phyloP scores from a whole-genome alignment of 2,888 invertebrate genomes.

The Pyralis farinalis region DNA sequence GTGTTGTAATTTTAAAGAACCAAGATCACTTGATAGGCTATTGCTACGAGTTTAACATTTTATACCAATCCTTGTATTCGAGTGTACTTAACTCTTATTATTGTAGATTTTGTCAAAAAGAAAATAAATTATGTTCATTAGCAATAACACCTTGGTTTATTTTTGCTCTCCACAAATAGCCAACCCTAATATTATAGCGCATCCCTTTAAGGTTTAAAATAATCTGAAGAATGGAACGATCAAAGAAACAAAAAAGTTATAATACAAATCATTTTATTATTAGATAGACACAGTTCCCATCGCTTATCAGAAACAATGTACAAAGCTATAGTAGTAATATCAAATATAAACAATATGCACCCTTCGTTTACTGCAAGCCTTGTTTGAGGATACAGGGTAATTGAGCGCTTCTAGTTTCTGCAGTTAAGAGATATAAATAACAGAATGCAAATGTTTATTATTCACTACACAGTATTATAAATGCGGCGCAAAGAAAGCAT shows the following conservation, averaged over 20 bases:
- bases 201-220: no score
- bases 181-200: constrained; percentile 6
- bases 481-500: constrained; percentile 73
- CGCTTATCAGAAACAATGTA: constrained; percentile 87
- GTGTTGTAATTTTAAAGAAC: constrained; percentile 70
- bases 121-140: constrained; percentile 79
- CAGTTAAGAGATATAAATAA: constrained; percentile 70
- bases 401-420: constrained; percentile 79
- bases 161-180: constrained; percentile 7
- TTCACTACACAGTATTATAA: constrained; percentile 74
- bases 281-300: constrained; percentile 87
- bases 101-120: constrained; percentile 77
- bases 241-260: constrained; percentile 59
- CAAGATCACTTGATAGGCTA: constrained; percentile 69
- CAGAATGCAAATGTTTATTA: constrained; percentile 76
- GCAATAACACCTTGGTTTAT: constrained; percentile 45
- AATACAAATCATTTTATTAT: constrained; percentile 87
- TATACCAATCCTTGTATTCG: constrained; percentile 79
- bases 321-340: constrained; percentile 85
- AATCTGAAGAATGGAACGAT: background rate
- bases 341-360: constrained; percentile 82
- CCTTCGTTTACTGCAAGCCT: constrained; percentile 81
- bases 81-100: constrained; percentile 78
- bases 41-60: constrained; percentile 76
- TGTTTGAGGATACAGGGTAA: constrained; percentile 76